Conservation (phyloP, 2,797 vertebrate genomes). For the Xenops minutus region DNA sequence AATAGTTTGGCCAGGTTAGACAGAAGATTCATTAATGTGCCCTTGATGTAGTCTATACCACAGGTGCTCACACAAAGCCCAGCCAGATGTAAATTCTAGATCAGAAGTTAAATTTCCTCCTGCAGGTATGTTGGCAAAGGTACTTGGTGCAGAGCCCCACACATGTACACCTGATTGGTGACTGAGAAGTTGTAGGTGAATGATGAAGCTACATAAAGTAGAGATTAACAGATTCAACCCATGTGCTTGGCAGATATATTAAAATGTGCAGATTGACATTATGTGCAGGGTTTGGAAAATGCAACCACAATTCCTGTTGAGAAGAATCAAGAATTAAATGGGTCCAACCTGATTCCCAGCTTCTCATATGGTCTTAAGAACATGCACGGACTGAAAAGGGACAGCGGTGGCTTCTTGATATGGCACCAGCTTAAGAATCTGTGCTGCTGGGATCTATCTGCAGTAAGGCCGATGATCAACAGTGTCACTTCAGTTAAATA, state of each 20-base stretch:
- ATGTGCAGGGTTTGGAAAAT: not conserved
- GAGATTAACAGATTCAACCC: not conserved
- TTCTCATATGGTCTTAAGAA: not conserved
- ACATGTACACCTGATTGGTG: slow-evolving; percentile 3
- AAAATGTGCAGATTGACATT: slow-evolving; percentile 1
- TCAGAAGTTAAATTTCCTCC: slow-evolving; percentile 56
- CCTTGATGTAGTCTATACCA: slow-evolving; percentile 5
- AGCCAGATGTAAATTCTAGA: slow-evolving; percentile 44
- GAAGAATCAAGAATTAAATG: not conserved
- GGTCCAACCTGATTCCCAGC: not conserved
- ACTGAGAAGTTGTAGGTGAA: not conserved
- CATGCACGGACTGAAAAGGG: not conserved
- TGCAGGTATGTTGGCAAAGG: slow-evolving; percentile 34
- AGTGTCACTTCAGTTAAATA: not conserved
- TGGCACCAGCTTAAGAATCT: not conserved
- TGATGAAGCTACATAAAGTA: slow-evolving; percentile 19
- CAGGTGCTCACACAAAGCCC: slow-evolving; percentile 29
- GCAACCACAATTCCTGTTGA: not conserved
- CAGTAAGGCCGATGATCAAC: not conserved
- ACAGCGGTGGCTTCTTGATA: not conserved
- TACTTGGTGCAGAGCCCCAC: not conserved
- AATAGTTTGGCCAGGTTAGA: not conserved
- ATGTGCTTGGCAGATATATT: slow-evolving; percentile 34
- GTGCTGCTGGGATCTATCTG: not conserved
- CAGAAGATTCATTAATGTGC: slow-evolving; percentile 3